Evolutionary conservation across 92 coral and sea anemone species (phyloP).

Genomic region (Bergia puertoricense): DNA sequence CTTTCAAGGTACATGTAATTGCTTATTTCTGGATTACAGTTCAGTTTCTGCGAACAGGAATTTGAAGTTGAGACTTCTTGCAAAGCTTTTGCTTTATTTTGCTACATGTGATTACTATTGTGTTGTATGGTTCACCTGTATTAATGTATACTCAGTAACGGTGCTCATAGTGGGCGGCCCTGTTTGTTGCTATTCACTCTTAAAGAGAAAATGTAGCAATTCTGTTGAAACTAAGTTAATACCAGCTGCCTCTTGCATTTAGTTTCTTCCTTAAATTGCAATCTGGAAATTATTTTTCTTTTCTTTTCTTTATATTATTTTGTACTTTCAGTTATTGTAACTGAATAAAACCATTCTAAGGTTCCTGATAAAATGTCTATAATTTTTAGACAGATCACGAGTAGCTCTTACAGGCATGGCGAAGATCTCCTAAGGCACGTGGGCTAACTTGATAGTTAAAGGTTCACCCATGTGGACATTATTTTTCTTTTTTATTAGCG

Average conservation of each 20-base stretch:
- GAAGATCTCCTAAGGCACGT: not conserved
- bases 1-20: conserved; percentile 6
- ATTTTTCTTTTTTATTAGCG: not conserved
- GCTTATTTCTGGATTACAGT: too few species aligned
- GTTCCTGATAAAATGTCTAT: not conserved
- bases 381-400: not conserved
- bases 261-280: not conserved
- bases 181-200: too few species aligned
- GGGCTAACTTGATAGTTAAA: not conserved
- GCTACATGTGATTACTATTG: too few species aligned
- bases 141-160: too few species aligned
- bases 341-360: not conserved
- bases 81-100: too few species aligned
- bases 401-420: not conserved
- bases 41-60: not conserved
- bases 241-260: too few species aligned
- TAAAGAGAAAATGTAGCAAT: too few species aligned
- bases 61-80: too few species aligned
- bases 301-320: too few species aligned
- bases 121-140: too few species aligned
- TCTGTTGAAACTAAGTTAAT: not conserved
- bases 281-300: not conserved
- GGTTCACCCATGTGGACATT: not conserved
- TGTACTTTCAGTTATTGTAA: not conserved
- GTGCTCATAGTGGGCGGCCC: too few species aligned